Conservation (phyloP, 1,140 invertebrate species). For the Plectrocnemia conspersa region DNA sequence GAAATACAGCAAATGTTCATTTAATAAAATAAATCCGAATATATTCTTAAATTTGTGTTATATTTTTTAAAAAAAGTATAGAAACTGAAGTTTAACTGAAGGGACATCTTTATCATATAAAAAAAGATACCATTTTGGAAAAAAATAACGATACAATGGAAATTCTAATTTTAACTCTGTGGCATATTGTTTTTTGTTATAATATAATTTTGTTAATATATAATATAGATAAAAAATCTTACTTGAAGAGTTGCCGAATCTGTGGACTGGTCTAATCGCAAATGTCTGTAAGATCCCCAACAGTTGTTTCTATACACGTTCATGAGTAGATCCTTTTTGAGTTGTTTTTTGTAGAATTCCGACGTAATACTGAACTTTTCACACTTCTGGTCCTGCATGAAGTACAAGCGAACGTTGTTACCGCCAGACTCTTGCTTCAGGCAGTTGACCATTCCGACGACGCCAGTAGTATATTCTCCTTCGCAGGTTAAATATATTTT, state of each 20-base stretch:
- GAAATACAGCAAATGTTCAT: no score
- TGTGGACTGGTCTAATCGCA: conserved; percentile 58
- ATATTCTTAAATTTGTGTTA: no score
- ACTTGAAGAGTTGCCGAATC: conserved; percentile 57
- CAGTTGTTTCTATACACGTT: conserved; percentile 74
- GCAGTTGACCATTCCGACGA: conserved; percentile 86
- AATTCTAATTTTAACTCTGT: not conserved
- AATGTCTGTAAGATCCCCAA: conserved; percentile 84
- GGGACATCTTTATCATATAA: conserved; percentile 2
- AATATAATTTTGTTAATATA: not conserved
- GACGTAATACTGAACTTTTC: conserved; percentile 59
- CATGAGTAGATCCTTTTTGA: conserved; percentile 72
- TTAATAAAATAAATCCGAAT: no score
- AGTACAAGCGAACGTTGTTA: conserved; percentile 64
- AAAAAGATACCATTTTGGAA: not conserved
- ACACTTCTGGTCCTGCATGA: conserved; percentile 60
- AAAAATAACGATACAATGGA: not conserved
- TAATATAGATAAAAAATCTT: not conserved
- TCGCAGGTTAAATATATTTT: conserved; percentile 69
- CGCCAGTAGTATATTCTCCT: conserved; percentile 61
- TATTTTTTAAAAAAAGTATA: no score
- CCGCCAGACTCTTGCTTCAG: conserved; percentile 80
- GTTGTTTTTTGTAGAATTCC: conserved; percentile 57
- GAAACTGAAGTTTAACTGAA: no score
- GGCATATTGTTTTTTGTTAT: no score